Evolutionary conservation across 1,140 invertebrate species (phyloP).

Genomic region (Magallana ariakensis): DNA sequence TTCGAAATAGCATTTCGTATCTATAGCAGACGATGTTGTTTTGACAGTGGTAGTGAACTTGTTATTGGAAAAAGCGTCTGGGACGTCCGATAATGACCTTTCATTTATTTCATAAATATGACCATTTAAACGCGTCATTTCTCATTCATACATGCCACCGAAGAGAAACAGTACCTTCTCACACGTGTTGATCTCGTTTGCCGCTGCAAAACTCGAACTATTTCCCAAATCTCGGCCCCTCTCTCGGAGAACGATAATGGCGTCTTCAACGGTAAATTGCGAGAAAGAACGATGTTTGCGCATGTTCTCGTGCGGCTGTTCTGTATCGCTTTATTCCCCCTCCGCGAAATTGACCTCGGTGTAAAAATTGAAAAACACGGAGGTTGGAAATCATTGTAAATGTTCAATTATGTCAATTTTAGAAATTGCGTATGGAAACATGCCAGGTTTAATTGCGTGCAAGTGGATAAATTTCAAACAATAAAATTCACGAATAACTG

Average conservation of each 20-base stretch:
- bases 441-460: too few relatives aligned
- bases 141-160: neutral
- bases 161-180: neutral
- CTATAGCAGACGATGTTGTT: conserved; percentile 37
- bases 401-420: too few relatives aligned
- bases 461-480: too few relatives aligned
- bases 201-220: conserved; percentile 71
- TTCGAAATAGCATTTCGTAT: conserved; percentile 15
- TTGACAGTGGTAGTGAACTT: neutral
- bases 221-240: conserved; percentile 75
- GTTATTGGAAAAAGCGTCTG: neutral
- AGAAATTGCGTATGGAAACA: too few relatives aligned
- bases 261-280: conserved; percentile 77
- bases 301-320: conserved; percentile 62
- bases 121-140: neutral
- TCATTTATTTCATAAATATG: neutral
- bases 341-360: neutral
- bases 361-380: neutral
- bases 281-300: conserved; percentile 75
- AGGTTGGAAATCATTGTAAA: too few relatives aligned
- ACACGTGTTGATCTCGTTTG: conserved; percentile 54
- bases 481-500: too few relatives aligned
- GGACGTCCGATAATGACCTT: conserved; percentile 16
- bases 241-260: conserved; percentile 78
- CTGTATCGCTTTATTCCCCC: neutral